Conservation (phyloP, 2,888 invertebrate genomes). For the Cantharis nigra region DNA sequence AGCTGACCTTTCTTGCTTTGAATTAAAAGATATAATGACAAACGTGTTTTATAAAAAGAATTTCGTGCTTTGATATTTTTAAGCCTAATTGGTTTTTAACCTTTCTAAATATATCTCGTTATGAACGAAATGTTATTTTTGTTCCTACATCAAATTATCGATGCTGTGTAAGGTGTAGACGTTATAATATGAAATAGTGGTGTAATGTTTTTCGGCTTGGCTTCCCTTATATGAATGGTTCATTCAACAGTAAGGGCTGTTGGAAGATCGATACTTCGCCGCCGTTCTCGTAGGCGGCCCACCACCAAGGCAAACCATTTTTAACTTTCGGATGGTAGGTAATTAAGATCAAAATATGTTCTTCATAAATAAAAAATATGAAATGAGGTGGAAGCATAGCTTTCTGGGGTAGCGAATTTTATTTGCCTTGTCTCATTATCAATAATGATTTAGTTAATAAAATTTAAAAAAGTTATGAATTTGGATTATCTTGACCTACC, state of each 20-base stretch:
- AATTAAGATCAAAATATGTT: not conserved
- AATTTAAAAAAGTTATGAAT: not conserved
- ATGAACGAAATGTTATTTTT: conserved; percentile 1
- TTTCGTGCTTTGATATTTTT: not conserved
- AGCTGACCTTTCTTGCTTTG: not conserved
- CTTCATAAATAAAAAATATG: not conserved
- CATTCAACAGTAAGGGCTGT: conserved; percentile 38
- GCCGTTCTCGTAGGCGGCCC: conserved; percentile 28
- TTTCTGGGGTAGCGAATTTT: not conserved
- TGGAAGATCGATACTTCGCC: conserved; percentile 27
- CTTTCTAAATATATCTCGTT: conserved; percentile 10
- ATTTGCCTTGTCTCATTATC: too few species aligned
- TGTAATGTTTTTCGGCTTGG: conserved; percentile 19
- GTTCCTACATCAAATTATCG: not conserved
- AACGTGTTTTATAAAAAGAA: not conserved
- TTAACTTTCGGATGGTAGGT: not conserved
- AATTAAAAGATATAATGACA: not conserved
- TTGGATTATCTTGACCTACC: conserved; percentile 3
- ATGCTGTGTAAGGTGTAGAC: conserved; percentile 1
- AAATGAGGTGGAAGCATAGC: not conserved
- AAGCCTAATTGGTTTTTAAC: not conserved
- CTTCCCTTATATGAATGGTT: conserved; percentile 36
- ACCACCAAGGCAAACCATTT: conserved; percentile 13
- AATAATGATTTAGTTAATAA: not conserved
- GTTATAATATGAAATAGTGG: conserved; percentile 7